These are phyloP conservation scores for Sinocyclocheilus anophthalmus DNA, from an alignment of 2,113 vertebrate genomes.

Conservation along the genomic window DNA sequence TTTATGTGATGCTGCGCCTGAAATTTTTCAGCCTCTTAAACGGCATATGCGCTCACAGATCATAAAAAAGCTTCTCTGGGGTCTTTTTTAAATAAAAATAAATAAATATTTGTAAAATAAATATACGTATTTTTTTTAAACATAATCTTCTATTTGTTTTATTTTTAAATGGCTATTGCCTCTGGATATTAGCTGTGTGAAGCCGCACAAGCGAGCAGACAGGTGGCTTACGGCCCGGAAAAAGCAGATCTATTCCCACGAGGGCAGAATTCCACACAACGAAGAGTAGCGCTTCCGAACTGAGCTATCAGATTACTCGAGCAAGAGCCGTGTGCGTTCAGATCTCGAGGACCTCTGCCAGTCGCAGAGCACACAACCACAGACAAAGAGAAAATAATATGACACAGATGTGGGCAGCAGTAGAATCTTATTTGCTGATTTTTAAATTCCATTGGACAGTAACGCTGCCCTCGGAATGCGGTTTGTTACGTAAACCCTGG, in stretches of 20 bases:
- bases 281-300: constrained; percentile 37
- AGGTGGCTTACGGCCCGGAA: constrained; percentile 39
- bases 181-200: not conserved
- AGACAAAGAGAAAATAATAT: constrained; percentile 2
- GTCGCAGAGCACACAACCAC: not conserved
- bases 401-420: constrained; percentile 14
- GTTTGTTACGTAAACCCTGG: not conserved
- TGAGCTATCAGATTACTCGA: constrained; percentile 35
- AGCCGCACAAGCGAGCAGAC: not conserved
- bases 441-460: not conserved
- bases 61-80: not conserved
- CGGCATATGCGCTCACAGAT: not conserved
- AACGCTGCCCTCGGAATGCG: not conserved
- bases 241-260: constrained; percentile 39
- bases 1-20: not conserved
- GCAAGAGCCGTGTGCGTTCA: not conserved
- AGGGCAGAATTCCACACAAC: constrained; percentile 25
- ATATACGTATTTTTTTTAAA: too few species aligned
- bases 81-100: too few species aligned
- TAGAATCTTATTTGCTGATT: not conserved
- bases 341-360: not conserved
- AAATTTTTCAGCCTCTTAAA: not conserved
- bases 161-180: not conserved
- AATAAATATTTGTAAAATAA: too few species aligned
- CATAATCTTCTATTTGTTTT: not conserved